These are phyloP conservation scores for Sinopyrophorus schimmeli DNA, from an alignment of 2,888 invertebrate genomes.

Conservation along the genomic window DNA sequence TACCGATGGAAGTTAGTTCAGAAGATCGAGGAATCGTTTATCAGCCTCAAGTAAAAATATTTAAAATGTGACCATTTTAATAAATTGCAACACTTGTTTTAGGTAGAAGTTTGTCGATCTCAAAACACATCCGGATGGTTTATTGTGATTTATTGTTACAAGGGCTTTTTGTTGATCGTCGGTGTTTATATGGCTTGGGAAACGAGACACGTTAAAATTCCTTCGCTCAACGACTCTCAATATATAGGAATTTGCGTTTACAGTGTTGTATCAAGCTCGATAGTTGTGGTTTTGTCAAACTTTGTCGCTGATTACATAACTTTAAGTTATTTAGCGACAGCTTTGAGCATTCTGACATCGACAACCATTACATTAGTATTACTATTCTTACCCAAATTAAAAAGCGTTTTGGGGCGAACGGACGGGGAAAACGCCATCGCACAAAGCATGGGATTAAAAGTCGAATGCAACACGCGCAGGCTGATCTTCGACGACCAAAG, in stretches of 20 bases:
- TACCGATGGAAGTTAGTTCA: slow-evolving; percentile 76
- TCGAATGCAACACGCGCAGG: slow-evolving; percentile 82
- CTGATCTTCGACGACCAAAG: slow-evolving; percentile 69
- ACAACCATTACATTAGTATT: slow-evolving; percentile 86
- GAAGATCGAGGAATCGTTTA: slow-evolving; percentile 81
- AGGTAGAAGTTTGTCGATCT: slow-evolving; percentile 89
- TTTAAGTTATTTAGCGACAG: slow-evolving; percentile 79
- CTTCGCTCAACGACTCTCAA: slow-evolving; percentile 89
- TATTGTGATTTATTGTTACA: slow-evolving; percentile 88
- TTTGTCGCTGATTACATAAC: slow-evolving; percentile 82
- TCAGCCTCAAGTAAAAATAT: slow-evolving; percentile 82
- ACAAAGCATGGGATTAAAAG: slow-evolving; percentile 84
- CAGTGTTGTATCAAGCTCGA: slow-evolving; percentile 84
- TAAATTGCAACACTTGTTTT: slow-evolving; percentile 46
- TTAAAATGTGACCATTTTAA: too few species aligned
- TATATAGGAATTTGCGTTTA: slow-evolving; percentile 94
- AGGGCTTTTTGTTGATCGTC: slow-evolving; percentile 82
- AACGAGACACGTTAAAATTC: slow-evolving; percentile 88
- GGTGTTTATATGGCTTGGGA: slow-evolving; percentile 97
- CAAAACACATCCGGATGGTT: slow-evolving; percentile 88
- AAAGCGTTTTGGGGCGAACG: slow-evolving; percentile 68
- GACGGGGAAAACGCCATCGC: slow-evolving; percentile 77
- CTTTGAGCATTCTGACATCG: slow-evolving; percentile 79
- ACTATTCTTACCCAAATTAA: slow-evolving; percentile 84
- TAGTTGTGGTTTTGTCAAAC: slow-evolving; percentile 87